Evolutionary conservation across 37 sponge, comb jelly and placozoan genomes (phyloP).

Genomic region (Tethya wilhelma): DNA sequence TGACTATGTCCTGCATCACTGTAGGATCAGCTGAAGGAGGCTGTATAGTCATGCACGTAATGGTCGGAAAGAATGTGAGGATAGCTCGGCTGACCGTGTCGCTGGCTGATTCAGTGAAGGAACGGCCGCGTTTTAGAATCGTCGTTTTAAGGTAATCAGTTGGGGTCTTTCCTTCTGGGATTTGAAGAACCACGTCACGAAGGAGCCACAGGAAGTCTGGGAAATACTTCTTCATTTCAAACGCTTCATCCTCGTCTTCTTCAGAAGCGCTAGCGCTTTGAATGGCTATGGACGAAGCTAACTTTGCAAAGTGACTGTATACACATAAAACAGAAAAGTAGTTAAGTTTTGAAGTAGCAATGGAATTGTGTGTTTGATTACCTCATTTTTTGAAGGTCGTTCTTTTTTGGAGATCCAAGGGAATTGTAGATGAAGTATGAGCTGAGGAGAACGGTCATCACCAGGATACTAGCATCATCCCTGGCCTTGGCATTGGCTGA

Average conservation of each 20-base stretch:
- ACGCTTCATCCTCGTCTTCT: not conserved
- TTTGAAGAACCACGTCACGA: conserved; percentile 17
- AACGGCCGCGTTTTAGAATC: not conserved
- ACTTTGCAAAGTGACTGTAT: conserved; percentile 18
- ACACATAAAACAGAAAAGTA: not conserved
- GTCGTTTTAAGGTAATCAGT: conserved; percentile 25
- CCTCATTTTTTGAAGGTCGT: conserved; percentile 23
- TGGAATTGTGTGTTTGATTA: not conserved
- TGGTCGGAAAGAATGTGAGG: conserved; percentile 18
- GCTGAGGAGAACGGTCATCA: conserved; percentile 21
- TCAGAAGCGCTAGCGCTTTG: not conserved
- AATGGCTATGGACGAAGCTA: conserved; percentile 16
- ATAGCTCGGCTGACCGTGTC: conserved; percentile 11
- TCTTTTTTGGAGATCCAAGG: not conserved
- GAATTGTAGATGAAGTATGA: conserved; percentile 42
- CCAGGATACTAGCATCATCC: conserved; percentile 20
- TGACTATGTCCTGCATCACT: conserved; percentile 18
- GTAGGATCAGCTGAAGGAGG: conserved; percentile 22
- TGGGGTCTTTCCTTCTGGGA: conserved; percentile 25
- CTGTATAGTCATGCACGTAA: conserved; percentile 28
- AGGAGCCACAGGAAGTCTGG: conserved; percentile 58
- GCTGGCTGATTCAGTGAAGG: not conserved
- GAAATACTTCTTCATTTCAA: conserved; percentile 26
- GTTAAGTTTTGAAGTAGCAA: not conserved
- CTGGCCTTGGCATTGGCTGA: not conserved